phyloP scores from a whole-genome alignment of 2,888 invertebrate genomes.

The Punctoribates punctum region DNA sequence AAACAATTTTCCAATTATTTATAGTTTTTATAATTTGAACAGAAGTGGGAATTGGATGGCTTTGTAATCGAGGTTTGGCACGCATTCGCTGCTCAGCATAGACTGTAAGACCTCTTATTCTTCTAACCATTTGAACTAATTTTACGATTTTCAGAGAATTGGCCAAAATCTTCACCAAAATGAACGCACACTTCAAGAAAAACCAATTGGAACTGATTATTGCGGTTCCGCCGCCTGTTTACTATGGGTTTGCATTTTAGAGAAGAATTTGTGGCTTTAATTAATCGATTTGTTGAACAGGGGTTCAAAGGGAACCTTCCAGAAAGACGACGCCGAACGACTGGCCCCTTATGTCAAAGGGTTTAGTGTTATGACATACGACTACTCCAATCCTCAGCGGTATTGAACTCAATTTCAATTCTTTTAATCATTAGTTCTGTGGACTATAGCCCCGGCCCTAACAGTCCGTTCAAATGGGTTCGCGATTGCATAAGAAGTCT shows the following conservation, averaged over 20 bases:
- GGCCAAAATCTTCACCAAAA: constrained; percentile 51
- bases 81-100: constrained; percentile 63
- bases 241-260: constrained; percentile 48
- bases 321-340: constrained; percentile 68
- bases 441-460: constrained; percentile 65
- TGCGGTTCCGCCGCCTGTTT: constrained; percentile 70
- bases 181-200: constrained; percentile 48
- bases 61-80: constrained; percentile 83
- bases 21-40: constrained; percentile 54
- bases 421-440: neutral
- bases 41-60: constrained; percentile 79
- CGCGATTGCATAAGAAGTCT: constrained; percentile 62
- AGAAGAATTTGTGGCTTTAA: neutral
- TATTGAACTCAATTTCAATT: constrained; percentile 50
- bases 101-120: constrained; percentile 51
- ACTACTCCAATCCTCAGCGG: constrained; percentile 78
- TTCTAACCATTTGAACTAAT: neutral
- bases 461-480: constrained; percentile 82
- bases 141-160: constrained; percentile 51
- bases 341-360: constrained; percentile 73
- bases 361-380: constrained; percentile 96
- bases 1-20: neutral
- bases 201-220: constrained; percentile 58
- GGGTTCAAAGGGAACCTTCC: constrained; percentile 62
- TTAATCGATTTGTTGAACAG: neutral